Base-by-base conservation (phyloP, 2,888 invertebrate genomes). In the Melanostoma mellinum region DNA sequence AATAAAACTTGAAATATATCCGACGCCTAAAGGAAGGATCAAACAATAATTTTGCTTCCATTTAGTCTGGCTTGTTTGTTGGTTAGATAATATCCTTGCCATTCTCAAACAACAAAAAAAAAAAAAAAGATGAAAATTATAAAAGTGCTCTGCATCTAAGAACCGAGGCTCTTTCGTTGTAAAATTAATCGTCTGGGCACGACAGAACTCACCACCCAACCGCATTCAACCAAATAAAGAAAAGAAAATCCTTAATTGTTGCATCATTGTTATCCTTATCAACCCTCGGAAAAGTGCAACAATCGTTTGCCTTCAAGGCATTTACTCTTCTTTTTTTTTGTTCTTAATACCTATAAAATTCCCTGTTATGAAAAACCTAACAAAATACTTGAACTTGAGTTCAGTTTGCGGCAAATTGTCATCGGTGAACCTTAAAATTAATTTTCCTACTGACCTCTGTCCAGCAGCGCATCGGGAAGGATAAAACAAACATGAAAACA, bases 401-500 rank as follows among this genome's bases (percentile, higher is more conserved):
- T 61, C 33, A 33, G 48, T 61, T 72, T 50, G 50, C 33, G 63
- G 60, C 69, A 20, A 75, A 75, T 75, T 71, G 69, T 48, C 65
- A 71, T 63, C 69, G 75, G 60, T 61, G 63, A 74, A 56, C 79
- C 55, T 68, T 80, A 50, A 65, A 80, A 80, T 75, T 75, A 80
- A 80, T 75, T 75, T 40, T 63, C 63, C 68, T 20, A 50, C 79
- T 79, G 79, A 79, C 79, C 79, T 79, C 68, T 74, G 79, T 79
- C 79, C 79, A 74, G 65, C 53, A 40, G 44, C 52, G 55, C 58
- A 72, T 72, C 65, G 32, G 60, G 20, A 20, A 20, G 20, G 44
- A 60, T 38, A 63, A 73, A 35, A 42, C 48, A 52, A 33, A 53
- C 38, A 46, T 2, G 4, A 30, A 61, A 32, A 36, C 20, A 20